Conservation (phyloP, 1,140 invertebrate genomes). For the Chelonus insularis region DNA sequence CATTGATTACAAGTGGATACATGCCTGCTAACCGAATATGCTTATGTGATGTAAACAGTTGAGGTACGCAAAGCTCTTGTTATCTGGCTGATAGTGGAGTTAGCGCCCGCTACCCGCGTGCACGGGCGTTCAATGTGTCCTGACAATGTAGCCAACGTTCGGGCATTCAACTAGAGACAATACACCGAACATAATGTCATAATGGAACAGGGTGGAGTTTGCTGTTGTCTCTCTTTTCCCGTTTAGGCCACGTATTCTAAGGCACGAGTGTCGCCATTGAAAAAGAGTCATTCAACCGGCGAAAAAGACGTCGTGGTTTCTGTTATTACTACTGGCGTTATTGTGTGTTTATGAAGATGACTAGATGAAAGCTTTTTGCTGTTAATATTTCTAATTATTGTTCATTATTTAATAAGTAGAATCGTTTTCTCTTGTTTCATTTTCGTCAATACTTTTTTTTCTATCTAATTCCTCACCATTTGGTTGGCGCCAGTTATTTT, state of each 20-base stretch:
- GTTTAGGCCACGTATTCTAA: background rate
- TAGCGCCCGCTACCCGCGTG: background rate
- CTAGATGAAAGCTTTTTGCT: too few relatives aligned
- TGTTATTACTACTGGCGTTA: too few relatives aligned
- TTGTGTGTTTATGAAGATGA: background rate
- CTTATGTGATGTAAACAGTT: slow-evolving; percentile 7
- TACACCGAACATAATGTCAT: slow-evolving; percentile 58
- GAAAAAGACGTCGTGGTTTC: slow-evolving; percentile 5
- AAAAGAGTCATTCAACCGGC: slow-evolving; percentile 6
- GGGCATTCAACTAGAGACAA: slow-evolving; percentile 57
- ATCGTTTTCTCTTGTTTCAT: too few relatives aligned
- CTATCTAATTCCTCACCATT: too few relatives aligned
- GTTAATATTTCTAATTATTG: too few relatives aligned
- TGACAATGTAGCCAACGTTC: slow-evolving; percentile 58
- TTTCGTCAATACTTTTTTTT: too few relatives aligned
- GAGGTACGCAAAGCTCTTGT: slow-evolving; percentile 3
- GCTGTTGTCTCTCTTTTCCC: background rate
- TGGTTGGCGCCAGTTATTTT: too few relatives aligned
- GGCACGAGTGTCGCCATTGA: background rate
- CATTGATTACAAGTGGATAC: slow-evolving; percentile 13
- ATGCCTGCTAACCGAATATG: background rate
- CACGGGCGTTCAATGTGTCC: slow-evolving; percentile 47
- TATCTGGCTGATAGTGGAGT: background rate
- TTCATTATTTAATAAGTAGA: too few relatives aligned
- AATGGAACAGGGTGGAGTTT: slow-evolving; percentile 48